Conservation (phyloP, 35 echinoderm and acorn worm genomes). For the Lytechinus variegatus region DNA sequence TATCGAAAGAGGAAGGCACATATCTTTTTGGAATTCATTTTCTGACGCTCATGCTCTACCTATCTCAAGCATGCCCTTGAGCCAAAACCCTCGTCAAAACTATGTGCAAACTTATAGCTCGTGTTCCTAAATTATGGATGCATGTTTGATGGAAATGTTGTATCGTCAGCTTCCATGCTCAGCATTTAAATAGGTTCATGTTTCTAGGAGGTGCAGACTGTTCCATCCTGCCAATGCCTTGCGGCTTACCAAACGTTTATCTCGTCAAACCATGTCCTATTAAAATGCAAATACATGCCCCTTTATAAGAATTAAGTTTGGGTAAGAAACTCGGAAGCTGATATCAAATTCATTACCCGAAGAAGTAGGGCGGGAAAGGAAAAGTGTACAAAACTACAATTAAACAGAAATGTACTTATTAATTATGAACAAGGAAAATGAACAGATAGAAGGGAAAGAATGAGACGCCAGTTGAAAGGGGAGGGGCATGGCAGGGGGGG, state of each 20-base stretch:
- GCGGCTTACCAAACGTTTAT: neutral
- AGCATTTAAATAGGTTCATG: too few species aligned
- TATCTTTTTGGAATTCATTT: neutral
- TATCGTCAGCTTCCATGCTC: neutral
- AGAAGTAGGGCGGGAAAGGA: neutral
- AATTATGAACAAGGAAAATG: neutral
- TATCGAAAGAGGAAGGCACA: neutral
- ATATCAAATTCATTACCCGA: neutral
- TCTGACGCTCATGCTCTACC: neutral
- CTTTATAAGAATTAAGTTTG: neutral
- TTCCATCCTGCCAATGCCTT: neutral
- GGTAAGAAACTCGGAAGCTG: neutral
- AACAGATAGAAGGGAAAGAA: neutral
- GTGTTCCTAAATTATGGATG: neutral
- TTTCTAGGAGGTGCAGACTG: neutral
- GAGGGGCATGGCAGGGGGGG: too few species aligned
- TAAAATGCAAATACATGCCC: neutral
- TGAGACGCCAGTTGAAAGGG: too few species aligned
- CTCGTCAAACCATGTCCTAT: neutral
- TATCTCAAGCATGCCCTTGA: neutral
- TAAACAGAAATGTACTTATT: neutral
- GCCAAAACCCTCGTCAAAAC: neutral
- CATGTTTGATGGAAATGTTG: neutral
- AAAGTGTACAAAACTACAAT: neutral
- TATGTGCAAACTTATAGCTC: neutral